Conservation (phyloP, 35 echinoderm and acorn worm species). For the Apostichopus japonicus region DNA sequence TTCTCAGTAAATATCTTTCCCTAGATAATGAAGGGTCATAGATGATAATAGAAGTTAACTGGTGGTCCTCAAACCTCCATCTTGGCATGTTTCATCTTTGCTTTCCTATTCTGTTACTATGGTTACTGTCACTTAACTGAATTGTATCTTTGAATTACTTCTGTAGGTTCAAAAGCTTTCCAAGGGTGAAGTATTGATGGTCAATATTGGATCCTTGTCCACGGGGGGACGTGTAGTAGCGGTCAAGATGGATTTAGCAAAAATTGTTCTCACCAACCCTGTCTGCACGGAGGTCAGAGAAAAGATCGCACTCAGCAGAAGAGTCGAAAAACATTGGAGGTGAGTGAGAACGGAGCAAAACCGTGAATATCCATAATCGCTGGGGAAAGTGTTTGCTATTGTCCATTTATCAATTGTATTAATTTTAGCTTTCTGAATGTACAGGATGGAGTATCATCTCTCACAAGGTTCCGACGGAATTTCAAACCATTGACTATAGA, state of each 20-base stretch:
- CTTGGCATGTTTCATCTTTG: too few species aligned
- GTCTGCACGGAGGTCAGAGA: constrained; percentile 97
- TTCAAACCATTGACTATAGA: too few species aligned
- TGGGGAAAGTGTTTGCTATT: not conserved
- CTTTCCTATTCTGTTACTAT: too few species aligned
- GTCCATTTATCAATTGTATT: not conserved
- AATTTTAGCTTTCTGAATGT: not conserved
- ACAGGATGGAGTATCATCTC: not conserved
- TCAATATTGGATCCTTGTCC: constrained; percentile 97
- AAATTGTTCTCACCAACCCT: constrained; percentile 96
- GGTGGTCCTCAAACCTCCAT: too few species aligned
- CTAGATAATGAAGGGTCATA: too few species aligned
- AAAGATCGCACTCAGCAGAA: constrained; percentile 94
- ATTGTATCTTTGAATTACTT: too few species aligned
- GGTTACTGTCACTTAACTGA: too few species aligned
- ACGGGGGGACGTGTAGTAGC: constrained; percentile 93
- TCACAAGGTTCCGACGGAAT: too few species aligned
- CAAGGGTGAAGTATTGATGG: constrained; percentile 96
- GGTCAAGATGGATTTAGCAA: constrained; percentile 98
- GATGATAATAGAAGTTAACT: too few species aligned
- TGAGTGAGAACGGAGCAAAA: constrained; percentile 7
- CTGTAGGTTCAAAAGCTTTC: constrained; percentile 92
- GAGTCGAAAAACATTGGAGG: constrained; percentile 99
- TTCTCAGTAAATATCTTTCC: too few species aligned
- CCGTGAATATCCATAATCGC: not conserved